Conservation (phyloP, 2,888 invertebrate genomes). For the Sympetrum striolatum region DNA sequence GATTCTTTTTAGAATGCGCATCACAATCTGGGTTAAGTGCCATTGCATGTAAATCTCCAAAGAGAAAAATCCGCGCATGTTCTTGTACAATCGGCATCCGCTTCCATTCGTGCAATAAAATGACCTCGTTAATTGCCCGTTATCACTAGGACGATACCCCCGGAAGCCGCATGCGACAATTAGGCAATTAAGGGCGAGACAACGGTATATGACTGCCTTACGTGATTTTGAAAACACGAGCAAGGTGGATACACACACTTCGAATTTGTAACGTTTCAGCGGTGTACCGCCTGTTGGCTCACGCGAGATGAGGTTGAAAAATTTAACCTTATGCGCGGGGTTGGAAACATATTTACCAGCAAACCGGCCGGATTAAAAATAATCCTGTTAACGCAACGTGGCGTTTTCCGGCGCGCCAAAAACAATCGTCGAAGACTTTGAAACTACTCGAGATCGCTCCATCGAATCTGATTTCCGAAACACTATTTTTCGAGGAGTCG, state of each 20-base stretch:
- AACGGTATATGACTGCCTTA: conserved; percentile 24
- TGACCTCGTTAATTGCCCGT: conserved; percentile 2
- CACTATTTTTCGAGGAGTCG: too few relatives aligned
- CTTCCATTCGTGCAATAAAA: neutral
- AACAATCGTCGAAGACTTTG: neutral
- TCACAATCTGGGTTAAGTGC: neutral
- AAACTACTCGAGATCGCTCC: neutral
- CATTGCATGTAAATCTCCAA: neutral
- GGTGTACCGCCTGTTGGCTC: neutral
- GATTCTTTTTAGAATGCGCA: neutral
- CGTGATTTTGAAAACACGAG: conserved; percentile 13
- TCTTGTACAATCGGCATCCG: neutral
- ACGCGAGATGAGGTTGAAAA: conserved; percentile 3
- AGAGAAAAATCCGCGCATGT: neutral
- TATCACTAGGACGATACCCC: neutral
- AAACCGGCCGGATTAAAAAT: neutral
- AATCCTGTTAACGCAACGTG: neutral
- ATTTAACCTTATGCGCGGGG: neutral
- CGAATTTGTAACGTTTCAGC: neutral
- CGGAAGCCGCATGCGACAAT: conserved; percentile 35
- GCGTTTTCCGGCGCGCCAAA: neutral
- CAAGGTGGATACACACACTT: neutral
- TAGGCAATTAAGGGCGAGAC: neutral
- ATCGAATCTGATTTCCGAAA: too few relatives aligned
- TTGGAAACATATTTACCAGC: neutral